Conservation (phyloP, 1,140 invertebrate genomes). For the Dinothrombium tinctorium region DNA sequence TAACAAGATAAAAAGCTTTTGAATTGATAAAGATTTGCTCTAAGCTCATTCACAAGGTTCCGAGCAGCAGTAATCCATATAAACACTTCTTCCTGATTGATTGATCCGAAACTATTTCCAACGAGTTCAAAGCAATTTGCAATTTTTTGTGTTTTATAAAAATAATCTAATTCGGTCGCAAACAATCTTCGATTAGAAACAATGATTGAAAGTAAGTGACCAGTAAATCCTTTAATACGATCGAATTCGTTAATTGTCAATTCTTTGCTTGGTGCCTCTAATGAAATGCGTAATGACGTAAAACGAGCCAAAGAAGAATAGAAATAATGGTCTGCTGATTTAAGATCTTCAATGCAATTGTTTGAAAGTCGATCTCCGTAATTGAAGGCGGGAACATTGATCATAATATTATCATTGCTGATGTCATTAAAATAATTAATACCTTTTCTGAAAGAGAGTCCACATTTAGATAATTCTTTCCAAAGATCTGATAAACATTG, state of each 20-base stretch:
- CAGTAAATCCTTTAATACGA: slow-evolving; percentile 51
- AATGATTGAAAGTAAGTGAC: slow-evolving; percentile 29
- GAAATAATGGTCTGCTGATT: slow-evolving; percentile 30
- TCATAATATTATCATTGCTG: slow-evolving; percentile 4
- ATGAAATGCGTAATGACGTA: slow-evolving; percentile 34
- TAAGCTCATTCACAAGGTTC: too few relatives aligned
- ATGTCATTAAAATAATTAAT: slow-evolving; percentile 6
- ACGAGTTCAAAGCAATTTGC: background rate
- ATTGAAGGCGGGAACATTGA: slow-evolving; percentile 17
- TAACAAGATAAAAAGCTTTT: too few relatives aligned
- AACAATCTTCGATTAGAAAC: slow-evolving; percentile 11
- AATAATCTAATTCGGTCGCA: background rate
- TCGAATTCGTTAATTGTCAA: slow-evolving; percentile 53
- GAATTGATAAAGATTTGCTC: too few relatives aligned
- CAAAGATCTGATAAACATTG: slow-evolving; percentile 59
- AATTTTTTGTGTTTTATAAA: background rate
- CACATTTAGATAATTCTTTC: slow-evolving; percentile 34
- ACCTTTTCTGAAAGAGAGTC: slow-evolving; percentile 51
- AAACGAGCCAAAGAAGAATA: slow-evolving; percentile 40
- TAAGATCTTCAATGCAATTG: too few relatives aligned
- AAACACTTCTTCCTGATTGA: too few relatives aligned
- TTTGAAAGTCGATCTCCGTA: slow-evolving; percentile 26
- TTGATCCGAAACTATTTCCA: too few relatives aligned
- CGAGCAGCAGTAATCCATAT: too few relatives aligned
- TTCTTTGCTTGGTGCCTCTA: slow-evolving; percentile 42